Evolutionary conservation across 1,140 invertebrate species (phyloP), one percentile per base, ranked within the genome.

Genomic region (Oreohelix idahoensis): DNA sequence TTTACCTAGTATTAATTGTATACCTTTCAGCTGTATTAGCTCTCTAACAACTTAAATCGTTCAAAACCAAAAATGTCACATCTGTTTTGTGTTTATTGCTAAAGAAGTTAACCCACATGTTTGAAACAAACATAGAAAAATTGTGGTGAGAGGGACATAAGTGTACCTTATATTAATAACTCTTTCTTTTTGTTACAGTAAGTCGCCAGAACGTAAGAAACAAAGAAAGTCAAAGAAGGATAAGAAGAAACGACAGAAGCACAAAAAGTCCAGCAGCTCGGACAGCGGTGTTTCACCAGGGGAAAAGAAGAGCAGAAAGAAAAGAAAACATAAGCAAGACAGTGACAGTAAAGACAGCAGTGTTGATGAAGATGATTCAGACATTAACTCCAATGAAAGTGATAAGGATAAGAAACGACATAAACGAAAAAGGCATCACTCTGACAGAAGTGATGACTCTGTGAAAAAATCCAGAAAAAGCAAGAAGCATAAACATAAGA

Each of bases 221-320:
- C 66, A 58, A 8, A 73, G 51, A 53, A 74, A 70, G 23, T 79
- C 77, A 39, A 77, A 69, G n/a, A 71, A 45, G 29, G 38, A 66
- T 29, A 58, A 45, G 29, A 78, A 63, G 49, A 84, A 84, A 63
- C 74, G 74, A 51, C 4, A 53, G 23, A 77, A 53, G 11, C 39
- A 77, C 17, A 13, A 75, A 20, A 26, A 36, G 20, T 53, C 75
- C 35, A 20, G n/a, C 20, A 15, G 51, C 13, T 35, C 32, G 10
- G 63, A 49, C 17, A 42, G 4, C 1, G 53, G 69, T 36, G 51
- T n/a, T 8, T 73, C 71, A n/a, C 39, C 71, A 42, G 71, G 39
- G 38, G 71, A 73, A 1, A 39, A 23, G 23, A 20, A 73, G 26
- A 42, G 15, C 4, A 53, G 32, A 15, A 80, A 81, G 36, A 42